These are phyloP conservation scores for Adoxophyes honmai DNA, from an alignment of 1,140 invertebrate genomes.

Conservation along the genomic window DNA sequence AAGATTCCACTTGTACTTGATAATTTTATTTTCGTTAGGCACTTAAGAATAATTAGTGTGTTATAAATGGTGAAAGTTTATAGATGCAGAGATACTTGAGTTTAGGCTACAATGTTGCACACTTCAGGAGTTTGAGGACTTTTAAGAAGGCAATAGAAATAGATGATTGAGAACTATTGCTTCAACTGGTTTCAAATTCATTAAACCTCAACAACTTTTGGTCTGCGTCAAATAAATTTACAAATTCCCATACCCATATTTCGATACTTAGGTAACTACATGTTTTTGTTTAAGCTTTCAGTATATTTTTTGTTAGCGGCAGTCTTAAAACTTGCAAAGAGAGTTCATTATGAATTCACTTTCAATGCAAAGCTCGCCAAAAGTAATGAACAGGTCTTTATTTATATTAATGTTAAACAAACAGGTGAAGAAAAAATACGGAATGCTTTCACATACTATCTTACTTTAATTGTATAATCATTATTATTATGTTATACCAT, in stretches of 20 bases:
- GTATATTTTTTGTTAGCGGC: too few species aligned
- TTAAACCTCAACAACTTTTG: too few species aligned
- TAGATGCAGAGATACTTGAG: not conserved
- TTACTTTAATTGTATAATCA: not conserved
- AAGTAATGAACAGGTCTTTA: not conserved
- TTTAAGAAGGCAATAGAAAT: not conserved
- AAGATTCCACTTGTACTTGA: too few species aligned
- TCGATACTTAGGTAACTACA: too few species aligned
- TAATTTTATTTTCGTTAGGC: too few species aligned
- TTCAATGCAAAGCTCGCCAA: not conserved
- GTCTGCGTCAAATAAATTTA: too few species aligned
- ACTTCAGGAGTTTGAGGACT: not conserved
- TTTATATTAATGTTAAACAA: not conserved
- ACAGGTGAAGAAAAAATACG: not conserved
- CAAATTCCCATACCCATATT: too few species aligned
- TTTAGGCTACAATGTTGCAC: not conserved
- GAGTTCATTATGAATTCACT: too few species aligned
- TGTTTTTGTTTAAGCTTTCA: too few species aligned
- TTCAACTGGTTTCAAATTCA: too few species aligned
- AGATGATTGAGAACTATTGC: too few species aligned
- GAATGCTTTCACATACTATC: not conserved
- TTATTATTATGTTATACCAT: not conserved
- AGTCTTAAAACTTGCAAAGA: too few species aligned
- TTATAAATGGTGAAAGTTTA: conserved; percentile 2
- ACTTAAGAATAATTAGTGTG: not conserved